Evolutionary conservation across 2,888 invertebrate species (phyloP), one percentile per base, ranked within the genome.

Genomic region (Amblyjoppa proteus): DNA sequence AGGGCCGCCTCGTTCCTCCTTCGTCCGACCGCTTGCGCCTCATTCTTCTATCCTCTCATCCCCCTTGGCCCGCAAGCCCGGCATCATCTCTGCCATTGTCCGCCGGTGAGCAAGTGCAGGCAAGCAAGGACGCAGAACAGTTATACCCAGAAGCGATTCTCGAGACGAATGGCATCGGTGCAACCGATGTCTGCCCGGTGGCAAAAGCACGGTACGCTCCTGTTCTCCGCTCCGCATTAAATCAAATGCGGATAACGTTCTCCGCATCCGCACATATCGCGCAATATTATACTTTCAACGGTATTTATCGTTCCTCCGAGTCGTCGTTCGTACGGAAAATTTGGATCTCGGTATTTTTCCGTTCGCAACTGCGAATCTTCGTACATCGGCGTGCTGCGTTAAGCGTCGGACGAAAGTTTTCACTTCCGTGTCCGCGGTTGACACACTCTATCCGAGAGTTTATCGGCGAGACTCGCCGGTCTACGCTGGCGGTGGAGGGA

Each of bases 31-130:
- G 7, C 31, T 66, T 45, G 75, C 66, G 51, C 28, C 83, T 81
- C 79, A 79, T 83, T 85, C 81, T 76, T 83, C 73, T 68, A 41
- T 81, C 81, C 81, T 85, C 87, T 87, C 84, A 74, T 84, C 61
- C 87, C 61, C 87, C 82, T 76, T n/a, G 75, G 53, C 73, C 85
- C 77, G 51, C 84, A 75, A 78, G 41, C 84, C 70, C 84, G 68
- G 74, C 85, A 76, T 83, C 73, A 75, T 80, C 78, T 74, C 64
- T 3, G 45, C 78, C 74, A 78, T 79, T 82, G 82, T 82, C 81
- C 73, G 49, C 69, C 69, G 13, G 79, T n/a, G 70, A 38, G 70
- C 85, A 71, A 82, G 70, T 64, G 78, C 70, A 79, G 66, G 64
- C 78, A 66, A 70, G 70, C 78, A 74, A 74, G 78, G 78, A 83